Base-by-base conservation (phyloP, 2,888 invertebrate species). In the Acanthosoma haemorrhoidale region DNA sequence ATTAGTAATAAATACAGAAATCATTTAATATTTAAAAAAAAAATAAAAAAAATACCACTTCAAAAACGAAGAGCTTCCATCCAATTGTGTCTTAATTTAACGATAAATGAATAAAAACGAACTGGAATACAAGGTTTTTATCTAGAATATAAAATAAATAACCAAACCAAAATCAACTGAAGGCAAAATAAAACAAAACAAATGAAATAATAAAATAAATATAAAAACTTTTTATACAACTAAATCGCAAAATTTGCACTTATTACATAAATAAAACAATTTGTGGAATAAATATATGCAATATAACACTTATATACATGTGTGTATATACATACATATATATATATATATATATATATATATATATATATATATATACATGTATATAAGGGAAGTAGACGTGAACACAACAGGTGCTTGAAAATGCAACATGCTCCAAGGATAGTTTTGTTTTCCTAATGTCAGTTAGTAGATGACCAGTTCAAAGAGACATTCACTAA, bases 61-160 rank as follows among this genome's bases (percentile, higher is more conserved):
- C 21, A 8, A 51, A 51, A 51, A 51, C 51, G 21, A 51, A 51
- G 25, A 25, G 25, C 51, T 51, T 51, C 29, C 29, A 51, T 25
- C 25, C 29, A 51, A n/a, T 25, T 51, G 29, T n/a, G n/a, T n/a
- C n/a, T 13, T 25, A 51, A 51, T 25, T 25, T 25, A 25, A 5
- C 21, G 13, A 29, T 51, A 43, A 21, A 51, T 51, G 29, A 21
- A 51, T 51, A 25, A 13, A 51, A 25, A 51, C 29, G 29, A 51
- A 51, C 29, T 18, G 29, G 2, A 51, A 21, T n/a, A n/a, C n/a
- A n/a, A n/a, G n/a, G n/a, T n/a, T n/a, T n/a, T n/a, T n/a, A n/a
- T n/a, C n/a, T n/a, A 51, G 21, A 51, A 51, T 51, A n/a, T 6
- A 51, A 43, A 51, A 51, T 51, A 51, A 51, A 51, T 51, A 51